These are phyloP conservation scores for Drosophila cognata DNA, from an alignment of 2,888 invertebrate species.

Conservation along the genomic window DNA sequence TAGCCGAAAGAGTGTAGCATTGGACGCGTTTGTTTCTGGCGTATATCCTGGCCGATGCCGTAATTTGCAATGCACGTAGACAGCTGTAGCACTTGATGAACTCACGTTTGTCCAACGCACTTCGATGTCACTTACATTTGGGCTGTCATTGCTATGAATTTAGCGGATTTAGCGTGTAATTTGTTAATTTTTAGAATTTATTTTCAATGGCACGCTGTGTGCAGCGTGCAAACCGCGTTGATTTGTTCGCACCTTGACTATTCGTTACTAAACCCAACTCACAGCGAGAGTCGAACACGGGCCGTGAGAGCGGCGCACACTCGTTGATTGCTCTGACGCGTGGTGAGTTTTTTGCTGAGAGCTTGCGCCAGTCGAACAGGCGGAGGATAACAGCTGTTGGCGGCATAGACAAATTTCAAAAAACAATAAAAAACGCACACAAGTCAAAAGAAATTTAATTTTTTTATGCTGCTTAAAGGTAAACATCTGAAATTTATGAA, in stretches of 20 bases:
- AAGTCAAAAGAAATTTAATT: no score
- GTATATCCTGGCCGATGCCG: constrained; percentile 73
- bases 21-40: constrained; percentile 67
- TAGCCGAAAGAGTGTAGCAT: constrained; percentile 59
- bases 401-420: constrained; percentile 51
- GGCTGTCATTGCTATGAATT: constrained; percentile 26
- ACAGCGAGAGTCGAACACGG: constrained; percentile 52
- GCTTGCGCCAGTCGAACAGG: constrained; percentile 52
- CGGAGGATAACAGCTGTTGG: constrained; percentile 62
- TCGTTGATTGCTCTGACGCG: constrained; percentile 57
- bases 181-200: constrained; percentile 68
- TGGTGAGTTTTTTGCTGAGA: constrained; percentile 61
- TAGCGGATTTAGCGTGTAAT: constrained; percentile 38
- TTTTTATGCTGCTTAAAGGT: not conserved
- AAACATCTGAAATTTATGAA: not conserved
- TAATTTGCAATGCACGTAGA: constrained; percentile 65
- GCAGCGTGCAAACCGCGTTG: constrained; percentile 80
- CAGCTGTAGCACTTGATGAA: constrained; percentile 15
- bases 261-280: constrained; percentile 78
- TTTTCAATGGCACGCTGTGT: constrained; percentile 66
- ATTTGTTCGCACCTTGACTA: constrained; percentile 80
- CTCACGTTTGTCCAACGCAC: constrained; percentile 13
- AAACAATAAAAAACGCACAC: not conserved
- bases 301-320: constrained; percentile 55
- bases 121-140: constrained; percentile 12